Evolutionary conservation across 2,797 vertebrate genomes (phyloP).

Genomic region (Hyperoplus lanceolatus): DNA sequence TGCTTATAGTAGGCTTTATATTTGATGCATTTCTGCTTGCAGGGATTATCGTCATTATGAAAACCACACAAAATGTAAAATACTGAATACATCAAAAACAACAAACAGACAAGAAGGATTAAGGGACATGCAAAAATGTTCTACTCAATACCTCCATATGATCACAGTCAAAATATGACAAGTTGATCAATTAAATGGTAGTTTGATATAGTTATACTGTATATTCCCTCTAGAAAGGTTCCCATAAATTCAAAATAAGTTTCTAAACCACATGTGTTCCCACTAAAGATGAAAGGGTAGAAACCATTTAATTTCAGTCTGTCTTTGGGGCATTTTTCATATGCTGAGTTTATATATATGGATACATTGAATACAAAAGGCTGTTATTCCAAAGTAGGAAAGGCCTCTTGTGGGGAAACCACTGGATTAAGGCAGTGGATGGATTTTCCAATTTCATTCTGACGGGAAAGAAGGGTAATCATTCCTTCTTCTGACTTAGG

Average conservation of each 20-base stretch:
- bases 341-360: constrained; percentile 28
- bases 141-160: not conserved
- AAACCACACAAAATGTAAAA: no score
- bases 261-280: not conserved
- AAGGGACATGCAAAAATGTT: no score
- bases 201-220: not conserved
- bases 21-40: no score
- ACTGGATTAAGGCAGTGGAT: constrained; percentile 20
- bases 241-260: not conserved
- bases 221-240: not conserved
- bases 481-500: constrained; percentile 16
- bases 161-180: not conserved
- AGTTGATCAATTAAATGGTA: not conserved
- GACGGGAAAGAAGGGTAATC: not conserved
- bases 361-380: constrained; percentile 27
- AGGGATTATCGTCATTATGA: no score
- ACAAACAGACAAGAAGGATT: no score
- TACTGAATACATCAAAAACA: no score
- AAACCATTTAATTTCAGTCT: constrained; percentile 30
- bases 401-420: constrained; percentile 40
- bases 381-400: constrained; percentile 17
- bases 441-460: constrained; percentile 34
- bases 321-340: constrained; percentile 31
- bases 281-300: constrained; percentile 58
- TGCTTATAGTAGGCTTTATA: no score